Evolutionary conservation across 2,888 invertebrate genomes (phyloP).

Genomic region (Lasioglossum villosulum): DNA sequence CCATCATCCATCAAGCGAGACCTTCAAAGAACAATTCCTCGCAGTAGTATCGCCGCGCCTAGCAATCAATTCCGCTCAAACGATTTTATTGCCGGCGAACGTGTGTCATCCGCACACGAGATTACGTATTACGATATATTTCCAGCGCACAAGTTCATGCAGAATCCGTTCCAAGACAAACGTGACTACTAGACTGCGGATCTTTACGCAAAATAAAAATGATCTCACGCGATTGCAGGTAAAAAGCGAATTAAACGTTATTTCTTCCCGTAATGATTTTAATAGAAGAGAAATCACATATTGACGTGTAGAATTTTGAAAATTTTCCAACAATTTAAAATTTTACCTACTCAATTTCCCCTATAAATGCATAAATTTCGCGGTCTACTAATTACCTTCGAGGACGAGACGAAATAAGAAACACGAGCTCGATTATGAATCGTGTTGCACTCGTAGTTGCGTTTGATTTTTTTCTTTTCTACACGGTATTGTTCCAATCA

Average conservation of each 20-base stretch:
- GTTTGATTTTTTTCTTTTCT: not conserved
- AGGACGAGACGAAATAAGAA: not conserved
- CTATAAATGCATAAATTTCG: too few relatives aligned
- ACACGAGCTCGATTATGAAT: not conserved
- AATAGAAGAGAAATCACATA: too few relatives aligned
- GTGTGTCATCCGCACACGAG: not conserved
- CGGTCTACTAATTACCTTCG: not conserved
- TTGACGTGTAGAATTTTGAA: too few relatives aligned
- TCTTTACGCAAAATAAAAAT: too few relatives aligned
- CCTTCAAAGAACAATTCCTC: not conserved
- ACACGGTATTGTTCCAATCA: not conserved
- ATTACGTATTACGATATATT: not conserved
- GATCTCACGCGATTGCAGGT: too few relatives aligned
- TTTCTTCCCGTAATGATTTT: too few relatives aligned
- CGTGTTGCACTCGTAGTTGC: not conserved
- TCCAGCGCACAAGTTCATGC: not conserved
- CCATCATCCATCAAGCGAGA: not conserved
- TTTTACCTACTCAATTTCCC: too few relatives aligned
- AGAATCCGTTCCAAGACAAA: not conserved
- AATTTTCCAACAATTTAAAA: too few relatives aligned
- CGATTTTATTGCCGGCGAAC: not conserved
- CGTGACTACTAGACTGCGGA: not conserved
- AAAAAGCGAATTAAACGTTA: too few relatives aligned
- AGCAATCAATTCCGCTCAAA: not conserved
- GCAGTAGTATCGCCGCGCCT: not conserved